Evolutionary conservation across 1,140 invertebrate species (phyloP).

Genomic region (Sarcophaga peregrina): DNA sequence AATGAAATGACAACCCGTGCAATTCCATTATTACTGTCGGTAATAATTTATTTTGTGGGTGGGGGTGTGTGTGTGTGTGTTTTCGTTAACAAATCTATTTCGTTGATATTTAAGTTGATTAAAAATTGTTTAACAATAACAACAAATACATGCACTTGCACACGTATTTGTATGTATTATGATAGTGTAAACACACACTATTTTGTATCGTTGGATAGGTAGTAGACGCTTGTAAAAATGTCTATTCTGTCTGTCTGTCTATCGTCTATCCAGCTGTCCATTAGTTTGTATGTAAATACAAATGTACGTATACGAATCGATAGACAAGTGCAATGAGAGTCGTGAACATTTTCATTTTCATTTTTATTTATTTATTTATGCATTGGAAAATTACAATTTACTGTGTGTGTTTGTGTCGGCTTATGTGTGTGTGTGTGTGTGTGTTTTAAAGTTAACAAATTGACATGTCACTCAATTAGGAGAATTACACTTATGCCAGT

Average conservation of each 20-base stretch:
- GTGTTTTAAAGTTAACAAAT: slow-evolving; percentile 31
- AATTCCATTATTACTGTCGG: too few relatives aligned
- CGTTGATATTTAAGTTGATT: not conserved
- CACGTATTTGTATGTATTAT: not conserved
- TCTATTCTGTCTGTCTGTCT: too few relatives aligned
- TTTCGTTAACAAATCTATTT: not conserved
- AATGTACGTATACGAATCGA: too few relatives aligned
- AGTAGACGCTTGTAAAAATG: not conserved
- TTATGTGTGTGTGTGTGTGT: not conserved
- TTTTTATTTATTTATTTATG: not conserved
- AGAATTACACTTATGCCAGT: slow-evolving; percentile 30
- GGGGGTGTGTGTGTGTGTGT: not conserved
- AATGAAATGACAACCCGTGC: too few relatives aligned
- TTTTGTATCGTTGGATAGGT: not conserved
- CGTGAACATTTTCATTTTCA: not conserved
- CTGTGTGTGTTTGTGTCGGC: not conserved
- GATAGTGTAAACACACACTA: not conserved
- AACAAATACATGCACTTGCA: not conserved
- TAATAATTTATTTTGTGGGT: too few relatives aligned
- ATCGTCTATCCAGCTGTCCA: too few relatives aligned
- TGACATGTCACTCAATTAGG: slow-evolving; percentile 40
- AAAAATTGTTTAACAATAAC: not conserved
- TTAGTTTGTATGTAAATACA: too few relatives aligned
- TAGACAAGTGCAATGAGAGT: not conserved
- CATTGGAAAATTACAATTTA: slow-evolving; percentile 16